phyloP scores from a whole-genome alignment of 2,113 vertebrate genomes.

The Leuciscus idus region DNA sequence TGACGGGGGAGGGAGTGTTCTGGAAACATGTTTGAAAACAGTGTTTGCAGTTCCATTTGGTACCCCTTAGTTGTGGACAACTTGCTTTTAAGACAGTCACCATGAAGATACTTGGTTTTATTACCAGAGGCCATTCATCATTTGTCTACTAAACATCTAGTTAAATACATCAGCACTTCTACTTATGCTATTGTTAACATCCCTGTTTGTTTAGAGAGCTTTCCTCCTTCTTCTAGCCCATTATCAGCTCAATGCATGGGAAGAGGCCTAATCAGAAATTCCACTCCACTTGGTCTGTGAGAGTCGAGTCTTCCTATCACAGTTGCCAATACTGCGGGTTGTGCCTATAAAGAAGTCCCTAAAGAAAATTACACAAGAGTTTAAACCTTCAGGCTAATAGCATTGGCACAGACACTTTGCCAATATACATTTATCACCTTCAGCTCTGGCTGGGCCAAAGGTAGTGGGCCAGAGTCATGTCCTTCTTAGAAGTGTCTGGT shows the following conservation, averaged over 20 bases:
- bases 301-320: slow-evolving; percentile 68
- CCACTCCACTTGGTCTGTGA: slow-evolving; percentile 72
- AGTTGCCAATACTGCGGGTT: slow-evolving; percentile 68
- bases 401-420: slow-evolving; percentile 75
- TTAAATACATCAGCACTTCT: slow-evolving; percentile 26
- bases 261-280: slow-evolving; percentile 58
- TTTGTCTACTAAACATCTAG: slow-evolving; percentile 24
- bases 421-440: slow-evolving; percentile 76
- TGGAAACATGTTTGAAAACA: slow-evolving; percentile 3
- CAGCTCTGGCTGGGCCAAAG: slow-evolving; percentile 75
- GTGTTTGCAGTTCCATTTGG: background rate
- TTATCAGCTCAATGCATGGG: slow-evolving; percentile 49
- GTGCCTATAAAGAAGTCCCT: slow-evolving; percentile 67
- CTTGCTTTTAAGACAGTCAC: background rate
- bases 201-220: slow-evolving; percentile 44
- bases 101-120: background rate
- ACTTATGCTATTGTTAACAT: slow-evolving; percentile 47
- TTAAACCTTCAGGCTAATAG: slow-evolving; percentile 74
- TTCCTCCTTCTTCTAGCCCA: slow-evolving; percentile 37
- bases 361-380: slow-evolving; percentile 72
- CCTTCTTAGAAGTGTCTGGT: slow-evolving; percentile 74
- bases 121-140: slow-evolving; percentile 11
- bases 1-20: background rate
- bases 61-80: background rate
- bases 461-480: slow-evolving; percentile 73